Conservation (phyloP, 2,113 vertebrate genomes). For the Chaetura pelagica region DNA sequence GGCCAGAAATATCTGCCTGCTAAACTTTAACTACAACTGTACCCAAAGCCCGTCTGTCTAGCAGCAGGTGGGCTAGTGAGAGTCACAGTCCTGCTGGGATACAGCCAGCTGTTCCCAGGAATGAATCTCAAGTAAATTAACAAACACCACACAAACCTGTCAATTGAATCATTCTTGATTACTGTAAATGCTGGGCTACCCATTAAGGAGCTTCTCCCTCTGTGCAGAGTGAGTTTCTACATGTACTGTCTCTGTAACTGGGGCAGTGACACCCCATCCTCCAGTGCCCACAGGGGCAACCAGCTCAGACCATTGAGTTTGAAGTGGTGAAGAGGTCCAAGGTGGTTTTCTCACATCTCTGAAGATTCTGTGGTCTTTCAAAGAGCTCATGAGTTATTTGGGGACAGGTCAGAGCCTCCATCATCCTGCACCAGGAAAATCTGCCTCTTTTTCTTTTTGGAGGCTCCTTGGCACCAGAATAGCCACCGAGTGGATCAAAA, state of each 20-base stretch:
- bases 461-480: rapidly evolving
- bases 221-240: background rate
- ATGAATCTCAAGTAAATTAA: constrained; percentile 79
- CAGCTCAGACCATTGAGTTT: background rate
- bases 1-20: constrained; percentile 67
- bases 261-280: background rate
- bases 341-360: background rate
- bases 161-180: constrained; percentile 72
- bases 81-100: constrained; percentile 77
- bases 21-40: constrained; percentile 73
- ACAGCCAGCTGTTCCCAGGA: constrained; percentile 77
- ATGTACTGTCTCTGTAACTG: background rate
- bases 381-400: background rate
- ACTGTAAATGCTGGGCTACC: constrained; percentile 62
- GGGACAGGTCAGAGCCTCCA: background rate
- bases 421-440: background rate
- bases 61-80: constrained; percentile 76
- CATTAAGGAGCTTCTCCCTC: background rate
- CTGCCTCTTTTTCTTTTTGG: background rate
- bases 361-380: background rate
- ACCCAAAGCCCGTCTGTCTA: constrained; percentile 67
- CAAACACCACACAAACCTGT: constrained; percentile 81
- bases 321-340: background rate
- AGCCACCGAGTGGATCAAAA: background rate
- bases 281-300: background rate